Evolutionary conservation across 2,113 vertebrate genomes (phyloP), one percentile per base, ranked within the genome.

Genomic region (Probosciger aterrimus): DNA sequence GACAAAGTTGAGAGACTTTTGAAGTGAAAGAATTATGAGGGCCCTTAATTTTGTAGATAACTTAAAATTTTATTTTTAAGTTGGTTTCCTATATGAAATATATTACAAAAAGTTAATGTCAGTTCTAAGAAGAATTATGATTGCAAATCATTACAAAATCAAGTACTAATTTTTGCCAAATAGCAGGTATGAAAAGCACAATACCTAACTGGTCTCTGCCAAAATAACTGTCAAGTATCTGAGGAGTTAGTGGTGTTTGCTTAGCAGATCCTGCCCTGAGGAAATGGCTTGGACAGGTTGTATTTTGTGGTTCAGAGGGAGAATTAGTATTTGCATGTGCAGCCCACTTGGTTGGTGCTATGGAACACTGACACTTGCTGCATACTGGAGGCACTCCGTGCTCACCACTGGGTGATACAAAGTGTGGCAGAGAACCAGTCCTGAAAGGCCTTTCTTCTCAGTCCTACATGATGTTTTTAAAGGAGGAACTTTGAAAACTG

Each of bases 311-410:
- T 53, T 82, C 47, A 57, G 68, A 64, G 18, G 12, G 20, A 71
- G 35, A 23, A 8, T 2, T 44, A 11, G 31, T 18, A 44, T 46
- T 80, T 71, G 64, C 49, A 76, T 2, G 1, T 41, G 60, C 73
- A 39, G 18, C 68, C 37, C 33, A 2, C 19, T 46, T 37, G 46
- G 9, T 11, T 86, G 90, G 73, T 77, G 87, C 50, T 84, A 50
- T 16, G 77, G 57, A 6, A 37, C 37, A 31, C 25, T 3, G 9
- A 17, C 13, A 2, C 41, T 69, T 14, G 25, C 50, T 44, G 71
- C 0, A 0, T 53, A 28, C 78, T 60, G 18, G 25, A 49, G 35
- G 13, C 11, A 19, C 14, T 33, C 81, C 0, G 0, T 33, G 55
- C 41, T 62, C 53, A 15, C 28, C 3, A 0, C 28, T 10, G 62